Evolutionary conservation across 2,888 invertebrate genomes (phyloP).

Genomic region (Muschampia plurimacula): DNA sequence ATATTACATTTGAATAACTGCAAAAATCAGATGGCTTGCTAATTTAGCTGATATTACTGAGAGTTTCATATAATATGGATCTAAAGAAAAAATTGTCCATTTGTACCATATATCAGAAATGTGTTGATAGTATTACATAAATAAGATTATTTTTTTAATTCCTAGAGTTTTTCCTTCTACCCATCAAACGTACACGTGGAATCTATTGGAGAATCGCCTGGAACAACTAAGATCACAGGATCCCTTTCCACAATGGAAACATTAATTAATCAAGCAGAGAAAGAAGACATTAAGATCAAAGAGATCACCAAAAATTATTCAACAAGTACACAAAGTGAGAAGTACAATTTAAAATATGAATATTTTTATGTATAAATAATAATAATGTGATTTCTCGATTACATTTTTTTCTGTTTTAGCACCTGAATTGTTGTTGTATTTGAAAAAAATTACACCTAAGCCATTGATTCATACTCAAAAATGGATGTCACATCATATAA

Average conservation of each 20-base stretch:
- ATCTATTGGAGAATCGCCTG: background rate
- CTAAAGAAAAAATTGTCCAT: no score
- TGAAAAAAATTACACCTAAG: background rate
- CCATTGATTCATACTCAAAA: background rate
- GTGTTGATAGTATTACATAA: no score
- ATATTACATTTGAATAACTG: no score
- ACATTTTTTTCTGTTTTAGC: background rate
- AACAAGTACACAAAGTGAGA: background rate
- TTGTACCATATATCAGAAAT: no score
- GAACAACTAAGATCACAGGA: background rate
- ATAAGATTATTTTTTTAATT: background rate
- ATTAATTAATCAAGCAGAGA: background rate
- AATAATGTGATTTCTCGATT: no score
- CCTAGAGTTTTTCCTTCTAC: background rate
- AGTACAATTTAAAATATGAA: background rate
- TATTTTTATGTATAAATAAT: no score
- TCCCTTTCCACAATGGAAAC: no score
- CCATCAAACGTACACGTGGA: slow-evolving; percentile 1
- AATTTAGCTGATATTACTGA: no score
- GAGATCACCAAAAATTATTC: background rate
- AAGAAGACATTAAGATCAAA: background rate
- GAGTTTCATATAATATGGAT: no score
- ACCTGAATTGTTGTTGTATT: background rate
- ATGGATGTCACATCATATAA: background rate
- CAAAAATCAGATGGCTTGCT: no score